Conservation (phyloP, 2,797 vertebrate genomes). For the Sebastes wilsoni region DNA sequence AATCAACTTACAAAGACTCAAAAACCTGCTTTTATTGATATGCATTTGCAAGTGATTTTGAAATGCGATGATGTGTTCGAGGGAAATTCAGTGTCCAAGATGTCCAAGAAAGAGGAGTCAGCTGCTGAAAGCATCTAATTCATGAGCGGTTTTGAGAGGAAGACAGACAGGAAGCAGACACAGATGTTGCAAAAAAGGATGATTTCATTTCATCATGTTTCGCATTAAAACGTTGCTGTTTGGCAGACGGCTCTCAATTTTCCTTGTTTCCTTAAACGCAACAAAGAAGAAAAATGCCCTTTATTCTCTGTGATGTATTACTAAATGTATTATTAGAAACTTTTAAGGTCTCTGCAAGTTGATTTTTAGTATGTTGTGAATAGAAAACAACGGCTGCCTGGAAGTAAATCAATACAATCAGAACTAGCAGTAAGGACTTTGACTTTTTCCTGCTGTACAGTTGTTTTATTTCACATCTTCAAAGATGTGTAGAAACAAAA, state of each 20-base stretch:
- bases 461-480: constrained; percentile 34
- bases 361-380: constrained; percentile 26
- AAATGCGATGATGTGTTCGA: not conserved
- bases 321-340: constrained; percentile 32
- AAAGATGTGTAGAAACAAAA: constrained; percentile 31
- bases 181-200: constrained; percentile 43
- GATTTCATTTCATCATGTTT: constrained; percentile 55
- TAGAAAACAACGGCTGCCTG: constrained; percentile 29
- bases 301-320: constrained; percentile 38
- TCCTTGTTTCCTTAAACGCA: constrained; percentile 22
- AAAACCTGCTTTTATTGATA: not conserved
- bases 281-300: constrained; percentile 20
- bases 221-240: constrained; percentile 32
- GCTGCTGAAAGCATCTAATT: constrained; percentile 26
- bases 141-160: constrained; percentile 25
- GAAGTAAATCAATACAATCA: constrained; percentile 41
- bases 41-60: not conserved
- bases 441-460: constrained; percentile 1
- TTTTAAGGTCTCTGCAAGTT: constrained; percentile 20
- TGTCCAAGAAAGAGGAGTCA: constrained; percentile 6
- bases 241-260: constrained; percentile 13
- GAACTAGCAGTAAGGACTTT: constrained; percentile 8
- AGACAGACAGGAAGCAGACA: constrained; percentile 37
- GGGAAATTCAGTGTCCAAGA: constrained; percentile 2
- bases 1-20: not conserved